Evolutionary conservation across 2,888 invertebrate species (phyloP), one percentile per base, ranked within the genome.

Genomic region (Agriopis marginaria): DNA sequence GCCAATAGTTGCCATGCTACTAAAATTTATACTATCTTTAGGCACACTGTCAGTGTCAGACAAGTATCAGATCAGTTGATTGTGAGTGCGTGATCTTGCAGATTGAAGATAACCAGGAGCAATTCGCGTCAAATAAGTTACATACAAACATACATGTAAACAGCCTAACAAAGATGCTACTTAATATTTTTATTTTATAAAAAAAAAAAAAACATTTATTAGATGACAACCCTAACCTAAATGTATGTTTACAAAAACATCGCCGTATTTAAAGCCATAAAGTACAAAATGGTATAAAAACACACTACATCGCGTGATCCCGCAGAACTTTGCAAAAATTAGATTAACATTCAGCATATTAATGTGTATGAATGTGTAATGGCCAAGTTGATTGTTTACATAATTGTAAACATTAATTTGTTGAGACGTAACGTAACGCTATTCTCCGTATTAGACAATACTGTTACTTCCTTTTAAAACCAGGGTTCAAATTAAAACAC

Each of bases 361-460:
- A 70, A 69, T 69, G 65, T 23, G 56, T 62, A 69, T 65, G 49
- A 54, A 69, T 69, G 66, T 68, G 56, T 67, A 66, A 68, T 74
- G 65, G 50, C 59, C 70, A 32, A 51, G 53, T 53, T 62, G 65
- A 62, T 62, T 66, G 70, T 75, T 79, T 77, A 78, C 77, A 75
- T 77, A 77, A 78, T 79, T 77, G 63, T 74, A 4, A 50, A 49
- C 65, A 58, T 63, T 62, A 62, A 56, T 70, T 70, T 45, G 60
- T 55, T 44, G 63, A 64, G 54, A 71, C 73, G 54, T 72, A 75
- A 77, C 79, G 32, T 32, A 32, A 77, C 70, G 77, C 71, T 66
- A 76, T 65, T 56, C 45, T 11, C 12, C 8, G 39, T 45, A 45
- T 23, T 7, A 58, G 17, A 23, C 17, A 23, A 23, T 23, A 23